Evolutionary conservation across 2,113 vertebrate genomes (phyloP).

Genomic region (Mungos mungo): DNA sequence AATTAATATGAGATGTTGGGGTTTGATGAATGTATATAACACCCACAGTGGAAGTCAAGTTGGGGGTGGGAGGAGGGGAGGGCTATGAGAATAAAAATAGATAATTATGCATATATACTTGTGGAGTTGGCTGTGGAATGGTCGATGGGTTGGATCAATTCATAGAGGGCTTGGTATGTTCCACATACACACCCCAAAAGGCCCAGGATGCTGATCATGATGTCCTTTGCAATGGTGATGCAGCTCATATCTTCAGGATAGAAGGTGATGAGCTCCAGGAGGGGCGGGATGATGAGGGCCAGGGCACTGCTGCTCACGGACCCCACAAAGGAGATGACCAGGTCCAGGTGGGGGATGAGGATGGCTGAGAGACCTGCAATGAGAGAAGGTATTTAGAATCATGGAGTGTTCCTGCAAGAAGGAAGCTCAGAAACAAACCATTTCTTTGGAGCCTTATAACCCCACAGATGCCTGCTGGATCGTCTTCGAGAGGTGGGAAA

Average conservation of each 20-base stretch:
- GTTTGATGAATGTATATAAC: constrained; percentile 6
- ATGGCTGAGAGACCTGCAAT: constrained; percentile 91
- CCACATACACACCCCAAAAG: constrained; percentile 92
- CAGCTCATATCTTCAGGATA: constrained; percentile 88
- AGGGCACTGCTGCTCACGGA: constrained; percentile 98
- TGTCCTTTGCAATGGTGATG: constrained; percentile 84
- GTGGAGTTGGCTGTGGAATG: constrained; percentile 53
- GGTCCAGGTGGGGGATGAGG: constrained; percentile 94
- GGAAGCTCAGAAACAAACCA: background rate
- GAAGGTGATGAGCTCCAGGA: constrained; percentile 91
- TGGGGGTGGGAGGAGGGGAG: background rate
- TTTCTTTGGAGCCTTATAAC: background rate
- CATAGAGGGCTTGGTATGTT: constrained; percentile 90
- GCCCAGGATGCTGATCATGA: constrained; percentile 90
- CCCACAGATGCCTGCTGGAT: background rate
- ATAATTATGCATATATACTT: constrained; percentile 57
- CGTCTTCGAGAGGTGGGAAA: background rate
- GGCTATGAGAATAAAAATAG: constrained; percentile 28
- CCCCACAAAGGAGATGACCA: constrained; percentile 96
- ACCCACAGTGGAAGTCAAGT: background rate
- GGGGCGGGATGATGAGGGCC: constrained; percentile 95
- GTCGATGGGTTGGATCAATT: constrained; percentile 69
- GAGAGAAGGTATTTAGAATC: constrained; percentile 63
- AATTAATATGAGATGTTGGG: background rate
- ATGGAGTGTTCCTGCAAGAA: background rate